These are phyloP conservation scores for Drosophila murphyi DNA, from an alignment of 1,140 invertebrate species.

Conservation along the genomic window DNA sequence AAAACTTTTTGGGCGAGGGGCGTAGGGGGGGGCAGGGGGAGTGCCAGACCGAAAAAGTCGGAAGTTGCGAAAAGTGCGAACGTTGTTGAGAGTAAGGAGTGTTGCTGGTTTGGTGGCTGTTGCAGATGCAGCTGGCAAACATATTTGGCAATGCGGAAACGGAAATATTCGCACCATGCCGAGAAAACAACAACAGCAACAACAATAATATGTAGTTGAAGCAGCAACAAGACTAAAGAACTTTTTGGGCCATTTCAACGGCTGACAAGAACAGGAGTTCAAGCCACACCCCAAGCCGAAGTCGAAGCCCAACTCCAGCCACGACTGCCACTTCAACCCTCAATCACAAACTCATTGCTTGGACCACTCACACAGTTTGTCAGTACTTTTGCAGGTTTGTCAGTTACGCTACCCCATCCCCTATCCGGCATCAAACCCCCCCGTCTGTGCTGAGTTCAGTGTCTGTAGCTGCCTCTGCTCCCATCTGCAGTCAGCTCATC, in stretches of 20 bases:
- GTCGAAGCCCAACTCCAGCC: background rate
- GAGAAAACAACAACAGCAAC: conserved; percentile 58
- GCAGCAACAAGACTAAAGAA: conserved; percentile 43
- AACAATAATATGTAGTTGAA: conserved; percentile 13
- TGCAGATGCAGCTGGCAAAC: conserved; percentile 64
- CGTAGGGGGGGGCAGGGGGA: background rate
- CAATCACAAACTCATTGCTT: conserved; percentile 29
- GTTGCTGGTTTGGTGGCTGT: background rate
- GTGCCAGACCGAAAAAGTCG: conserved; percentile 28
- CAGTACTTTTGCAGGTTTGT: conserved; percentile 59
- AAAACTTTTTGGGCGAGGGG: conserved; percentile 63
- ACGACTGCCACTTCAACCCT: background rate
- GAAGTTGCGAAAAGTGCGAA: conserved; percentile 78
- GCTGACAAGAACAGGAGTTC: conserved; percentile 50
- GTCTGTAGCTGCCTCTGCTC: background rate
- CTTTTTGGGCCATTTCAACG: conserved; percentile 71
- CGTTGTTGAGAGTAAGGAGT: conserved; percentile 44
- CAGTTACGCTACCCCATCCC: conserved; percentile 31
- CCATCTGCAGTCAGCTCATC: conserved; percentile 1
- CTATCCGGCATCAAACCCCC: background rate
- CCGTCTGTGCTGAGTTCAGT: background rate
- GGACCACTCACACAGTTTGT: conserved; percentile 51
- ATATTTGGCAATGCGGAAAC: conserved; percentile 80
- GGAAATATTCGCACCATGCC: conserved; percentile 80
- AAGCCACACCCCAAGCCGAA: background rate